Evolutionary conservation across 2,888 invertebrate genomes (phyloP), one percentile per base, ranked within the genome.

Genomic region (Caradrina clavipalpis): DNA sequence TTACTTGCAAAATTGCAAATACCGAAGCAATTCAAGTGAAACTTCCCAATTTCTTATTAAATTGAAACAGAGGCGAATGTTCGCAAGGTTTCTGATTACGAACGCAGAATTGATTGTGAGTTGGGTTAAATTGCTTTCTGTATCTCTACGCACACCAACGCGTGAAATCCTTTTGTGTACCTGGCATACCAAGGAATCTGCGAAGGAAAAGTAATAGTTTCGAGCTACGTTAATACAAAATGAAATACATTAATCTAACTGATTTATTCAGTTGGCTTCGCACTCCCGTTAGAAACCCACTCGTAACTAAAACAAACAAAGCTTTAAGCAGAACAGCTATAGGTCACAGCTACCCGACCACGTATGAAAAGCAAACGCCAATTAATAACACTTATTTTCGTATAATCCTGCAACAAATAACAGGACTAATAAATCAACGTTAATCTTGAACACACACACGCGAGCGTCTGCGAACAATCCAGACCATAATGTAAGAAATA

Each of bases 71-170:
- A 70, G 19, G 66, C 55, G 47, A 57, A 67, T 54, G 53, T 66
- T 49, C 59, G 49, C 69, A 47, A 58, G 56, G 55, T 50, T 79
- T 69, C 68, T 65, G 66, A 74, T 74, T 81, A 66, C 63, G 13
- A 51, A 72, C 58, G 62, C 45, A 62, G 72, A 77, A 81, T 57
- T 66, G 65, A 72, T 77, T 63, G 76, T 69, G 78, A 66, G 72
- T 66, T 63, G 59, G 56, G 45, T 71, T 60, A 56, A 71, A 78
- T 77, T 77, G 59, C 51, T 71, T 77, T 80, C 51, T 60, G 56
- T 22, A 64, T 56, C 50, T 62, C 51, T 64, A 68, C 60, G 55
- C 35, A 61, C 17, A 68, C 68, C 50, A 50, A 65, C 54, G 49
- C 47, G 31, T 68, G 19, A 57, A 49, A 54, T 54, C 59, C 56